Conservation (phyloP, 2,797 vertebrate species). For the Spinus pinus region DNA sequence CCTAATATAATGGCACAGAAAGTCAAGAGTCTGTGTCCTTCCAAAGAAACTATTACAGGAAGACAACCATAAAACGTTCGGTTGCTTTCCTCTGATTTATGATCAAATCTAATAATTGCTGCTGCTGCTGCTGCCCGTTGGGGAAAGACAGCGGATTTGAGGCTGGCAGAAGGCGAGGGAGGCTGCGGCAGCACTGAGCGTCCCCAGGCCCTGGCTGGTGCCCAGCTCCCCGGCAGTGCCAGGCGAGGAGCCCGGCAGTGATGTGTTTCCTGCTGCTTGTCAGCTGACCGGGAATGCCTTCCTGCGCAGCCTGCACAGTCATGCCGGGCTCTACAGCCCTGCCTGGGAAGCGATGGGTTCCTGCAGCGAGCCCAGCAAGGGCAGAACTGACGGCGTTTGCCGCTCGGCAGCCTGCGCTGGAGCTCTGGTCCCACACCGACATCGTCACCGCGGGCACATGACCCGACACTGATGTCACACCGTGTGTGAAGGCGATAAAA, state of each 20-base stretch:
- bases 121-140: neutral
- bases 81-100: neutral
- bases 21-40: neutral
- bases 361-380: too few relatives aligned
- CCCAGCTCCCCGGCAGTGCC: fast-evolving
- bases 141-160: fast-evolving
- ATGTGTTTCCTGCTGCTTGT: neutral
- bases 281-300: neutral
- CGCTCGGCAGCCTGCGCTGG: neutral
- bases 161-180: fast-evolving
- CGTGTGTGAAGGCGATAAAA: neutral
- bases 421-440: neutral
- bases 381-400: fast-evolving
- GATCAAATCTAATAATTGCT: neutral
- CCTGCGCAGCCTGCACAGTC: neutral
- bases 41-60: neutral
- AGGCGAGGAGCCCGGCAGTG: fast-evolving
- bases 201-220: fast-evolving
- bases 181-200: fast-evolving
- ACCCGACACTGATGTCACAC: neutral
- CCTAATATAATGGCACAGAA: neutral
- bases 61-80: fast-evolving
- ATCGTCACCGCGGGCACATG: neutral
- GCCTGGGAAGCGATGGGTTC: fast-evolving
- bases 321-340: neutral